phyloP scores from a whole-genome alignment of 2,888 invertebrate genomes.

The Drosophila trichaetosa region DNA sequence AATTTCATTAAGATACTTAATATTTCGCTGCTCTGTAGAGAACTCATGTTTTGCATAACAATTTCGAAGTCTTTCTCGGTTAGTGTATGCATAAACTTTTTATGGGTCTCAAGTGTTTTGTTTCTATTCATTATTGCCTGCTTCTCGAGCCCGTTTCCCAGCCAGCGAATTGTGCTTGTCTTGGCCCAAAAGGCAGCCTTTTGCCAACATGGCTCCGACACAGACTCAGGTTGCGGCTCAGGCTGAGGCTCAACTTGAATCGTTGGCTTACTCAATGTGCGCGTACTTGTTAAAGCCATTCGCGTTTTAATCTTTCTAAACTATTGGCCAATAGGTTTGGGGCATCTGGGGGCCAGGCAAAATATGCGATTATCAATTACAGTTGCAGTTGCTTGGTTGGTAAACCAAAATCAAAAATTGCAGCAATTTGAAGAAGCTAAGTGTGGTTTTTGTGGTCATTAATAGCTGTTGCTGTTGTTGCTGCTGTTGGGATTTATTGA shows the following conservation, averaged over 20 bases:
- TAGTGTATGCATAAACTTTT: slow-evolving; percentile 17
- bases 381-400: slow-evolving; percentile 33
- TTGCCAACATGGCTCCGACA: slow-evolving; percentile 5
- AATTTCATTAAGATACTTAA: neutral
- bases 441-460: slow-evolving; percentile 56
- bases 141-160: slow-evolving; percentile 56
- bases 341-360: slow-evolving; percentile 34
- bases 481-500: slow-evolving; percentile 26
- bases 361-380: slow-evolving; percentile 59
- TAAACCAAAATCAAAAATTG: slow-evolving; percentile 54
- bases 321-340: slow-evolving; percentile 70
- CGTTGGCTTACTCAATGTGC: slow-evolving; percentile 59
- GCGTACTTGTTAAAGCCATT: slow-evolving; percentile 42
- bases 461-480: slow-evolving; percentile 9
- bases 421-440: slow-evolving; percentile 65
- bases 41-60: neutral
- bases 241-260: slow-evolving; percentile 32
- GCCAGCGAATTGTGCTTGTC: slow-evolving; percentile 59
- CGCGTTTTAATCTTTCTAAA: slow-evolving; percentile 77
- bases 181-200: slow-evolving; percentile 42
- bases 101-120: slow-evolving; percentile 13
- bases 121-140: slow-evolving; percentile 28
- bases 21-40: neutral
- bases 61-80: neutral
- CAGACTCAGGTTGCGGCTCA: slow-evolving; percentile 19